Base-by-base conservation (phyloP, 1,140 invertebrate species). In the Anagrus nilaparvatae region DNA sequence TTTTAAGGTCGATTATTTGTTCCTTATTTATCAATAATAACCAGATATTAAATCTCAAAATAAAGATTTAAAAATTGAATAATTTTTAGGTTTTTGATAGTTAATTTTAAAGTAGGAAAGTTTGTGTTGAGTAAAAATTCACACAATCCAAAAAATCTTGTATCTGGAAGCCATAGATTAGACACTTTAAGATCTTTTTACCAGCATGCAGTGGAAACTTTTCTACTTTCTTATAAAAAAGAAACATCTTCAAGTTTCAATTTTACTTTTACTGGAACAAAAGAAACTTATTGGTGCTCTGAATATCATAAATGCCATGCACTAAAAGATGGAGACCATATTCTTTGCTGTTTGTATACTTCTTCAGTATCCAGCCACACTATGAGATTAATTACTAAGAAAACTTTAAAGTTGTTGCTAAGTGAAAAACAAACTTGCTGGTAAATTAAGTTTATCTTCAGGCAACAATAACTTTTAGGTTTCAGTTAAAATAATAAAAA, bases 251-350 rank as follows among this genome's bases (percentile, higher is more conserved):
- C n/a, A n/a, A n/a, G n/a, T n/a, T n/a, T n/a, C n/a, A n/a, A n/a
- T n/a, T n/a, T n/a, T n/a, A n/a, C n/a, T n/a, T 58, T 60, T 38
- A 53, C 60, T 38, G 55, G 60, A 13, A 60, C 61, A 29, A 63
- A 70, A 59, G 85, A 88, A 67, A 80, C 81, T 4, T 88, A 87
- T 60, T 81, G 84, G 75, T 80, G 81, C 55, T 84, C 82, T 0
- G 83, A 87, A 58, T 84, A 84, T 58, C 81, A 89, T 58, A 90
- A 90, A 65, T 86, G 84, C 54, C 83, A 87, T 52, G 81, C 76
- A 10, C 54, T 78, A 8, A 73, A 73, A 56, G 63, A 72, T 16
- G 68, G 67, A 12, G 65, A 77, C 52, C 68, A 79, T 44, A 65
- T 84, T 47, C 70, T 82, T 39, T 83, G 80, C 51, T 74, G 78